These are phyloP conservation scores for Drosophila setosimentum DNA, from an alignment of 2,888 invertebrate genomes.

Conservation along the genomic window DNA sequence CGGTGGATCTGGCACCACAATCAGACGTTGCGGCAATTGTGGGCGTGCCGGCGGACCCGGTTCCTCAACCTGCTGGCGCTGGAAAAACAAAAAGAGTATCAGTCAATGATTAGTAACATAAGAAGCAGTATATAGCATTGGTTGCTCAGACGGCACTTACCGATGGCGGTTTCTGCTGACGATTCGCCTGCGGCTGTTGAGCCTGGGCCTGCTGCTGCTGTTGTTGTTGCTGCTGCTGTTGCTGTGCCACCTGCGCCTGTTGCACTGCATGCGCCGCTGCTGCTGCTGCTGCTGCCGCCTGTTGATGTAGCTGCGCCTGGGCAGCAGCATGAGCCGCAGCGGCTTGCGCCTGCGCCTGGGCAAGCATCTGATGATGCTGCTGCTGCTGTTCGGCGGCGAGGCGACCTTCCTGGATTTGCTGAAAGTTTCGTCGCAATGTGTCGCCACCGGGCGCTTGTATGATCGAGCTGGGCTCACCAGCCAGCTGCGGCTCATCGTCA, in stretches of 20 bases:
- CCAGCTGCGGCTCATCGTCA: constrained; percentile 95
- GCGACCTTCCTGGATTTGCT: constrained; percentile 95
- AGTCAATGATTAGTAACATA: not conserved
- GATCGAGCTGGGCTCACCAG: constrained; percentile 97
- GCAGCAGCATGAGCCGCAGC: constrained; percentile 70
- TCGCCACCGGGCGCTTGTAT: constrained; percentile 95
- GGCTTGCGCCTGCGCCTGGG: constrained; percentile 65
- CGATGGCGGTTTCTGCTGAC: constrained; percentile 86
- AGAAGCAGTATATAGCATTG: not conserved
- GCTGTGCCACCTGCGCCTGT: constrained; percentile 68
- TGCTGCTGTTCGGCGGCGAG: constrained; percentile 88
- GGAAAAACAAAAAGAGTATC: constrained; percentile 16
- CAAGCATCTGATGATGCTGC: constrained; percentile 81
- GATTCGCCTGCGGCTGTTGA: constrained; percentile 87
- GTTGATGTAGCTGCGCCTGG: constrained; percentile 86
- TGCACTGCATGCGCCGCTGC: constrained; percentile 84
- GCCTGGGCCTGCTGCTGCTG: constrained; percentile 84
- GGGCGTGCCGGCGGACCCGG: constrained; percentile 95
- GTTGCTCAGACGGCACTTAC: constrained; percentile 62
- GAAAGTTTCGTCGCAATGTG: constrained; percentile 98
- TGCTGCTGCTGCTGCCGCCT: constrained; percentile 59
- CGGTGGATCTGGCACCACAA: constrained; percentile 95
- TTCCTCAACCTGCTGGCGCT: constrained; percentile 88
- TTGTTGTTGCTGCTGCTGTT: constrained; percentile 83
- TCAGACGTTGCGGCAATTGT: constrained; percentile 95